Evolutionary conservation across 2,888 invertebrate species (phyloP).

Genomic region (Limnephilus rhombicus): DNA sequence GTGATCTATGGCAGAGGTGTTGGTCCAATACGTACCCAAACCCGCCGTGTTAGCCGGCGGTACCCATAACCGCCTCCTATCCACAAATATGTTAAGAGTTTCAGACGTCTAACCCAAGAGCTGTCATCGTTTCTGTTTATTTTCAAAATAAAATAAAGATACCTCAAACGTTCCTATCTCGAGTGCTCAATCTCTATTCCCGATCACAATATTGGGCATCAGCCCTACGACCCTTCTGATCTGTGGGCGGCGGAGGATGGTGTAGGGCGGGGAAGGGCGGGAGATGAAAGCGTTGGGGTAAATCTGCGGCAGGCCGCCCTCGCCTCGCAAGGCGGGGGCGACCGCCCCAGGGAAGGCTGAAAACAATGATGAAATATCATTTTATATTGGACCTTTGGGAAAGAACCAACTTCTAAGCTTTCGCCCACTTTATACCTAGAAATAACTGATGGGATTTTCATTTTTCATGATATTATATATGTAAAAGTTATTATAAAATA

Average conservation of each 20-base stretch:
- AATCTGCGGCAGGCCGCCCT: neutral
- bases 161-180: neutral
- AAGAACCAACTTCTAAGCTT: neutral
- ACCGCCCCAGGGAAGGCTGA: neutral
- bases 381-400: neutral
- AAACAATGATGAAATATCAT: slow-evolving; percentile 1
- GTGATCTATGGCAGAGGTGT: no score
- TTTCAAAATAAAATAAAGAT: neutral
- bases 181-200: neutral
- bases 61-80: no score
- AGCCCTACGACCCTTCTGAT: neutral
- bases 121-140: neutral
- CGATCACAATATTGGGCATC: slow-evolving; percentile 1
- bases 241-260: neutral
- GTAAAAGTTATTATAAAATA: neutral
- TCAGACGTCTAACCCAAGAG: neutral
- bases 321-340: neutral
- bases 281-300: neutral
- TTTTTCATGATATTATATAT: neutral
- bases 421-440: neutral
- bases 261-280: no score
- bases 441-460: neutral
- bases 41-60: no score
- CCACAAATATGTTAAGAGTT: neutral
- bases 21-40: no score